Evolutionary conservation across 1,140 invertebrate species (phyloP).

Genomic region (Drosophila bifasciata): DNA sequence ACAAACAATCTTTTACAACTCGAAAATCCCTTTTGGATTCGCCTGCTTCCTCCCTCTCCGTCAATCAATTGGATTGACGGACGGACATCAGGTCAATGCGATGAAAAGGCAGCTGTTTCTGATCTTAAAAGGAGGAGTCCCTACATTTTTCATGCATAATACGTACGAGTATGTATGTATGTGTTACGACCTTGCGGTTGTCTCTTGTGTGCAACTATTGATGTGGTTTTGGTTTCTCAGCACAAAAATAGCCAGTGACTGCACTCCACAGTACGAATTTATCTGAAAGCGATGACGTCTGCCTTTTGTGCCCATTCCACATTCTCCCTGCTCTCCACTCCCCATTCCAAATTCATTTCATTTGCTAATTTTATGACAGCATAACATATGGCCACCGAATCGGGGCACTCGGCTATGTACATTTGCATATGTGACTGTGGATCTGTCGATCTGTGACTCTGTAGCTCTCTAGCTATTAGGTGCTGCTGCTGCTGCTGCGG

Average conservation of each 20-base stretch:
- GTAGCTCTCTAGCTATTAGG: slow-evolving; percentile 18
- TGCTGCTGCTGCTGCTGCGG: not conserved
- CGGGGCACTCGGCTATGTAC: slow-evolving; percentile 40
- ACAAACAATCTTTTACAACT: slow-evolving; percentile 35
- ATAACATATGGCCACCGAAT: slow-evolving; percentile 65
- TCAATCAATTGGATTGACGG: slow-evolving; percentile 33
- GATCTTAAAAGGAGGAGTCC: not conserved
- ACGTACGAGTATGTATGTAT: too few species aligned
- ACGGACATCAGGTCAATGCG: slow-evolving; percentile 26
- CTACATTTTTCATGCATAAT: too few species aligned
- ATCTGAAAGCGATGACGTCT: not conserved
- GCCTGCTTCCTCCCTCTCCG: slow-evolving; percentile 22
- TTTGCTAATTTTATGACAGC: slow-evolving; percentile 69
- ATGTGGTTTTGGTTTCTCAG: slow-evolving; percentile 9
- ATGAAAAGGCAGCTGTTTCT: slow-evolving; percentile 1
- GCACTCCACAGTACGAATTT: slow-evolving; percentile 13
- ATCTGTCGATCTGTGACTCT: slow-evolving; percentile 29
- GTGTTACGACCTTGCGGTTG: slow-evolving; percentile 62
- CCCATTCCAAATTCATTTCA: slow-evolving; percentile 37
- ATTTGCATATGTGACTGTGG: slow-evolving; percentile 13
- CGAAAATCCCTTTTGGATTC: slow-evolving; percentile 14
- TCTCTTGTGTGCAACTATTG: slow-evolving; percentile 29
- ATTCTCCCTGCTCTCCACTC: not conserved
- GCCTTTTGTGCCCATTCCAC: slow-evolving; percentile 18
- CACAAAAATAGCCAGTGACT: slow-evolving; percentile 54